Evolutionary conservation across 1,140 invertebrate genomes (phyloP).

Genomic region (Hesperophylax magnus): DNA sequence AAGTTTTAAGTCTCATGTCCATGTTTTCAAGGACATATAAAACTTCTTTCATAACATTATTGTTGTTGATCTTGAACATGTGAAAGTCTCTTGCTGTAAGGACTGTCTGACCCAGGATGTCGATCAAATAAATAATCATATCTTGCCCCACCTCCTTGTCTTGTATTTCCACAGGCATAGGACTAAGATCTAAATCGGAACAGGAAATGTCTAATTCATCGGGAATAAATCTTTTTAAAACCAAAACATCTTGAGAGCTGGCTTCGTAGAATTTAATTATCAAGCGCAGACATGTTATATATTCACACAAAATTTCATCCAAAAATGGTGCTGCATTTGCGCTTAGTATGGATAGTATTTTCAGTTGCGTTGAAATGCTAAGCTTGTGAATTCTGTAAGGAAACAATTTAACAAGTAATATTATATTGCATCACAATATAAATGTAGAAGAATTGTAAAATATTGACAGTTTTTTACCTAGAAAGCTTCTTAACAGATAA

Average conservation of each 20-base stretch:
- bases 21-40: slow-evolving; percentile 63
- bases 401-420: slow-evolving; percentile 31
- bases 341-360: slow-evolving; percentile 69
- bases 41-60: slow-evolving; percentile 57
- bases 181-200: slow-evolving; percentile 67
- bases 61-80: background rate
- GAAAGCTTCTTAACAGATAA: slow-evolving; percentile 68
- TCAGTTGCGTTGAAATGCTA: slow-evolving; percentile 70
- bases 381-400: slow-evolving; percentile 67
- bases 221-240: slow-evolving; percentile 64
- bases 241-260: slow-evolving; percentile 33
- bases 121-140: slow-evolving; percentile 60
- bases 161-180: slow-evolving; percentile 63
- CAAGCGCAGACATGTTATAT: slow-evolving; percentile 63
- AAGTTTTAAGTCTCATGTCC: slow-evolving; percentile 63
- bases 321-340: slow-evolving; percentile 68
- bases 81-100: slow-evolving; percentile 20
- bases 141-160: slow-evolving; percentile 62
- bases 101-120: slow-evolving; percentile 42
- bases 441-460: background rate
- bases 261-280: slow-evolving; percentile 65
- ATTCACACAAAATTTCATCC: slow-evolving; percentile 66
- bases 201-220: slow-evolving; percentile 64
- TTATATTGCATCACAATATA: too few species aligned
- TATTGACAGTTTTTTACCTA: slow-evolving; percentile 61